phyloP scores from a whole-genome alignment of 2,113 vertebrate genomes.

The Psettodes erumei region DNA sequence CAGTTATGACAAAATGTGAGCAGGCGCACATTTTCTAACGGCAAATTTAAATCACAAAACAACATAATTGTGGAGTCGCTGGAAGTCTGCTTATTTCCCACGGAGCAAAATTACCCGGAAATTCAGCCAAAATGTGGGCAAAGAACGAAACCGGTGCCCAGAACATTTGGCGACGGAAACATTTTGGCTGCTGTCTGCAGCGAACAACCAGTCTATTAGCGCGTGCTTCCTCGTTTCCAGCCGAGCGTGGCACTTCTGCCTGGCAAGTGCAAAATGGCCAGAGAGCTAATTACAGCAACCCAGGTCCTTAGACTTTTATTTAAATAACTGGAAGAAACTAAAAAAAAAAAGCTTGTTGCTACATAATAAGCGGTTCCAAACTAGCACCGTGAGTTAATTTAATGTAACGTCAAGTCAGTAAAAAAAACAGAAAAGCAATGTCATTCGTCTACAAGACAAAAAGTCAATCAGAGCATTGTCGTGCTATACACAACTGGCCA shows the following conservation, averaged over 20 bases:
- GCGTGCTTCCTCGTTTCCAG: neutral
- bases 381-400: neutral
- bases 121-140: neutral
- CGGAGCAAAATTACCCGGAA: neutral
- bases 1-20: slow-evolving; percentile 8
- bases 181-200: neutral
- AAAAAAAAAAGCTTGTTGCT: slow-evolving; percentile 6
- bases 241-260: neutral
- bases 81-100: neutral
- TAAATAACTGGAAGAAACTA: neutral
- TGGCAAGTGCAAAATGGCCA: neutral
- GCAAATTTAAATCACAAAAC: neutral
- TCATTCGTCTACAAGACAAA: neutral
- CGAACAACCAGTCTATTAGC: neutral
- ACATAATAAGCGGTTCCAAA: neutral
- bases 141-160: neutral
- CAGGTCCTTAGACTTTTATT: neutral
- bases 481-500: neutral
- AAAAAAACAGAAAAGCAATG: neutral
- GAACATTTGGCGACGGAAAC: neutral
- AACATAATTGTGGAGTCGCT: neutral
- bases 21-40: neutral
- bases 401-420: neutral
- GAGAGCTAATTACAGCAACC: neutral
- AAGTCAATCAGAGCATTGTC: neutral